Percentiles rank a stretch among this genome's conserved stretches.
Evolutionary conservation across 2,888 invertebrate genomes (phyloP).

Genomic region (Ganaspis brasiliensis): DNA sequence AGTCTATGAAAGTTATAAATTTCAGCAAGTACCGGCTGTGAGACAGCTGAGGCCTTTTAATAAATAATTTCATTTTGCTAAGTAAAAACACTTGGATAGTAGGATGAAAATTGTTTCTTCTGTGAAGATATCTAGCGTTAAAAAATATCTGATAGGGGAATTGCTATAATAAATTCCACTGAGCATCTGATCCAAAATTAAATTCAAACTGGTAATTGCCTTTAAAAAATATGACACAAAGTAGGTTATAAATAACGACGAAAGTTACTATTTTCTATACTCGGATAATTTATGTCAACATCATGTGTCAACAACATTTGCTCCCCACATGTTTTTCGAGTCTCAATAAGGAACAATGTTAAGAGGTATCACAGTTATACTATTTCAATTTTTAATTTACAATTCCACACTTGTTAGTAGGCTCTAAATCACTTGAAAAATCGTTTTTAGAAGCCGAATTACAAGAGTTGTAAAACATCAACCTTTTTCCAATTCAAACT

Average conservation of each 20-base stretch:
- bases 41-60: not conserved
- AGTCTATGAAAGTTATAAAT: not conserved
- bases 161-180: constrained; percentile 8
- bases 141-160: too few species aligned
- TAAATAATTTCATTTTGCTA: not conserved
- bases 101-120: too few species aligned
- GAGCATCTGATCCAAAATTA: not conserved
- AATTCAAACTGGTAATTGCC: not conserved
- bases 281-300: not conserved
- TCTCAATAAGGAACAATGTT: not conserved
- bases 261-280: too few species aligned
- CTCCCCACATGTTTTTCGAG: not conserved
- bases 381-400: not conserved
- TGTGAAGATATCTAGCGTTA: too few species aligned
- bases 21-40: not conserved
- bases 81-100: too few species aligned
- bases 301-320: constrained; percentile 2
- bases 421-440: not conserved
- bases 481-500: not conserved
- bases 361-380: not conserved
- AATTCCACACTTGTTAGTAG: not conserved
- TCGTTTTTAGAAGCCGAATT: too few species aligned
- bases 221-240: not conserved
- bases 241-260: not conserved
- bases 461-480: too few species aligned